Percentiles rank a stretch among this genome's conserved stretches.
phyloP scores from a whole-genome alignment of 2,113 vertebrate genomes.

The Rhabdomys dilectus region DNA sequence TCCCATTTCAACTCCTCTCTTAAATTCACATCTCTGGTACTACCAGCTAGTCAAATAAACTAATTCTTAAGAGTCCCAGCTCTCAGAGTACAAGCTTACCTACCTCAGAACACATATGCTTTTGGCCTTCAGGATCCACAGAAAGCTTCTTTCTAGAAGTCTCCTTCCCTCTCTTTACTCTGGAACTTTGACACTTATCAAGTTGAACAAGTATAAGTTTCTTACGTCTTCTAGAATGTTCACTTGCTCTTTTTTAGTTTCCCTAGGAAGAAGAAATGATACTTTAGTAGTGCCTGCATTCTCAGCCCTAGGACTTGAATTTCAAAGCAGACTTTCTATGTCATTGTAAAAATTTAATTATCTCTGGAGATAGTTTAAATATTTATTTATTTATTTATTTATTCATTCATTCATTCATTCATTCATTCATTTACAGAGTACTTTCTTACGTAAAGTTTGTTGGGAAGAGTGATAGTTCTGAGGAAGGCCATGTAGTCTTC shows the following conservation, averaged over 20 bases:
- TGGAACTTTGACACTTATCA: conserved; percentile 27
- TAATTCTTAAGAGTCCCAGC: background rate
- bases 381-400: background rate
- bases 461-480: background rate
- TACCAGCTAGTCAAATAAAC: conserved; percentile 41
- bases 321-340: background rate
- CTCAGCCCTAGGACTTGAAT: background rate
- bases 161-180: background rate
- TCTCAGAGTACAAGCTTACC: background rate
- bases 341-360: background rate
- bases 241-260: background rate
- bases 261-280: conserved; percentile 18
- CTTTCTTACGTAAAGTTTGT: background rate
- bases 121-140: conserved; percentile 44
- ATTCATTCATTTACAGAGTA: background rate
- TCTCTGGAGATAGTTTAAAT: background rate
- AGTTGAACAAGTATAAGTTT: background rate
- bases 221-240: background rate
- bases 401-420: too few species aligned
- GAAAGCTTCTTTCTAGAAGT: background rate
- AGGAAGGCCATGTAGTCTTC: background rate
- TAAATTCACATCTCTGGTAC: conserved; percentile 21
- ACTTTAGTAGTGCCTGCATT: conserved; percentile 2
- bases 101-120: conserved; percentile 10
- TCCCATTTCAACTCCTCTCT: conserved; percentile 17